Percentiles rank a stretch among this genome's conserved stretches.
These are phyloP conservation scores for Bombus waltoni DNA, from an alignment of 1,140 invertebrate species.

Conservation along the genomic window DNA sequence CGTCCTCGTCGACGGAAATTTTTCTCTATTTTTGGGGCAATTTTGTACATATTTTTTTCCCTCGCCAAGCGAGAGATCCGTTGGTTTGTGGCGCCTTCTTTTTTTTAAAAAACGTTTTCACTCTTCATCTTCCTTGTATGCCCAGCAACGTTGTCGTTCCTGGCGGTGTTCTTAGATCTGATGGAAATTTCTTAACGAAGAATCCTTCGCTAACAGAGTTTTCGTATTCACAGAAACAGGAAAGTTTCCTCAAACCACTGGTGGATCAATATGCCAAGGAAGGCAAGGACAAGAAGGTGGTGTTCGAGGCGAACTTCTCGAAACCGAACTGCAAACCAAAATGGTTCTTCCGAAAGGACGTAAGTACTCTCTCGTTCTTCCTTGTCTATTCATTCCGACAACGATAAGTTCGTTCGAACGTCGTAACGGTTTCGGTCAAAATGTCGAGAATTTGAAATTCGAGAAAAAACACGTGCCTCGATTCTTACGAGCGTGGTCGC, in stretches of 20 bases:
- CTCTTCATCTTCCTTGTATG: conserved; percentile 33
- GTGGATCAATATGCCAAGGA: conserved; percentile 97
- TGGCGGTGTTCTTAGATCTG: conserved; percentile 51
- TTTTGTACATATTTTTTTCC: conserved; percentile 27
- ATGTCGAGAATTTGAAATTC: no score
- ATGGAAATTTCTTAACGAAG: not conserved
- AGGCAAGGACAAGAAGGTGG: conserved; percentile 97
- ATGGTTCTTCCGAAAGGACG: conserved; percentile 96
- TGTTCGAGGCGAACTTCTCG: conserved; percentile 94
- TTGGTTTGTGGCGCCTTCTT: conserved; percentile 23
- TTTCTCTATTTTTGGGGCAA: conserved; percentile 19
- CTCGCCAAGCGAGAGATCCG: not conserved
- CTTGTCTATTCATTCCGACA: no score
- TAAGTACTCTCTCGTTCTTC: conserved; percentile 86
- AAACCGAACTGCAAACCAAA: conserved; percentile 96
- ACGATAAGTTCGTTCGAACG: no score
- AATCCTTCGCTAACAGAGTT: not conserved
- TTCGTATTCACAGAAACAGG: conserved; percentile 90
- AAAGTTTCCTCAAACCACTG: conserved; percentile 96
- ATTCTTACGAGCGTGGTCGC: no score
- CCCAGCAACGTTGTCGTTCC: conserved; percentile 59
- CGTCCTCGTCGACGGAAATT: conserved; percentile 1
- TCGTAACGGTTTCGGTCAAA: no score
- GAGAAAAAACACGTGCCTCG: no score
- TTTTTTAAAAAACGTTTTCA: conserved; percentile 30